Percentiles rank a stretch among this genome's conserved stretches.
Evolutionary conservation across 2,888 invertebrate species (phyloP).

Genomic region (Oxyteleia sp.): DNA sequence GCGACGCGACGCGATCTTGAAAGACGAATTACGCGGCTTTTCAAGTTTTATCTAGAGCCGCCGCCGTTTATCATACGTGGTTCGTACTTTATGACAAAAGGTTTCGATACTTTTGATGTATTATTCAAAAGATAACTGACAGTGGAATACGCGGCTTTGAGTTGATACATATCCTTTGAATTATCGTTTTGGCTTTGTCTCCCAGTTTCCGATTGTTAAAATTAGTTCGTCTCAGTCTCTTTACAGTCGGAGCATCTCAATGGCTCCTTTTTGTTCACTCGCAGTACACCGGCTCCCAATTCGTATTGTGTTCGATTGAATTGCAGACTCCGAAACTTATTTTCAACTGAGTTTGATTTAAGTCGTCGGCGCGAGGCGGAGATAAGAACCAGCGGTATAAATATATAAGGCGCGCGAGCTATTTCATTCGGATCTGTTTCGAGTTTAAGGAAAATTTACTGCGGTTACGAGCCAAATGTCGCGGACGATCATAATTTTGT

Average conservation of each 20-base stretch:
- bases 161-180: constrained; percentile 72
- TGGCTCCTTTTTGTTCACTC: constrained; percentile 42
- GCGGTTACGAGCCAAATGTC: constrained; percentile 29
- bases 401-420: constrained; percentile 25
- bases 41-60: constrained; percentile 43
- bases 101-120: constrained; percentile 72
- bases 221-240: constrained; percentile 63
- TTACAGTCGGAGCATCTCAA: constrained; percentile 45
- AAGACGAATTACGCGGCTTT: constrained; percentile 43
- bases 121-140: constrained; percentile 69
- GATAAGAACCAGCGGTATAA: constrained; percentile 40
- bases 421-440: constrained; percentile 39
- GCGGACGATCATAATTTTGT: constrained; percentile 8
- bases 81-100: constrained; percentile 64
- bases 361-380: constrained; percentile 26
- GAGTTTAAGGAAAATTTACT: constrained; percentile 45
- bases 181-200: constrained; percentile 72
- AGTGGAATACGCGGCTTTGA: constrained; percentile 66
- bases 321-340: constrained; percentile 60
- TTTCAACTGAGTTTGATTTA: constrained; percentile 61
- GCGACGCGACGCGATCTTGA: constrained; percentile 25
- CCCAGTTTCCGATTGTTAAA: constrained; percentile 66
- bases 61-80: constrained; percentile 52
- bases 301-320: constrained; percentile 48
- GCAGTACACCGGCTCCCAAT: constrained; percentile 8